These are phyloP conservation scores for Pygmarrhopalites habei DNA, from an alignment of 1,140 invertebrate species.

Conservation along the genomic window DNA sequence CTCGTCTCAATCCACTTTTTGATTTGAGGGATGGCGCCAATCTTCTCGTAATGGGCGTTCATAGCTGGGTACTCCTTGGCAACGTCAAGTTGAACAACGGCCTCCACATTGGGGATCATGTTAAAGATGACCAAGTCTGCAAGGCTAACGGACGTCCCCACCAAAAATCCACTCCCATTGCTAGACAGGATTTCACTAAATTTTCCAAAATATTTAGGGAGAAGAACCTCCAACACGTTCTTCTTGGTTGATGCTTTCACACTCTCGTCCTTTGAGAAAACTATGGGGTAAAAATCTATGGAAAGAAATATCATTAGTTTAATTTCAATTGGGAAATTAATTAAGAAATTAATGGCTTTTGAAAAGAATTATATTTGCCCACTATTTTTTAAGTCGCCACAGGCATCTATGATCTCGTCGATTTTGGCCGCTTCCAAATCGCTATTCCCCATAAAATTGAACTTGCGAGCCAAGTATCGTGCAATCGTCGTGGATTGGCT, in stretches of 20 bases:
- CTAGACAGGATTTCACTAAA: slow-evolving; percentile 15
- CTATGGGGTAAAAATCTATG: no score
- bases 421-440: slow-evolving; percentile 58
- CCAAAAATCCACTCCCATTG: slow-evolving; percentile 11
- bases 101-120: neutral
- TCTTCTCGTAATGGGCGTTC: slow-evolving; percentile 49
- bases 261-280: neutral
- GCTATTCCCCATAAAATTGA: slow-evolving; percentile 53
- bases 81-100: slow-evolving; percentile 46
- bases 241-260: slow-evolving; percentile 10
- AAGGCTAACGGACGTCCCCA: slow-evolving; percentile 15
- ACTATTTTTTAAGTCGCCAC: slow-evolving; percentile 45
- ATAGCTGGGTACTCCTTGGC: slow-evolving; percentile 53
- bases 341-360: no score
- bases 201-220: slow-evolving; percentile 17
- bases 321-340: no score
- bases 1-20: slow-evolving; percentile 59
- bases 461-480: slow-evolving; percentile 56
- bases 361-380: no score
- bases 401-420: slow-evolving; percentile 54
- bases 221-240: neutral
- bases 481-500: slow-evolving; percentile 58
- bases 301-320: no score
- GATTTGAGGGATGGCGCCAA: slow-evolving; percentile 52
- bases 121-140: slow-evolving; percentile 8